Evolutionary conservation across 2,888 invertebrate genomes (phyloP), one percentile per base, ranked within the genome.

Genomic region (Oxyteleia sp.): DNA sequence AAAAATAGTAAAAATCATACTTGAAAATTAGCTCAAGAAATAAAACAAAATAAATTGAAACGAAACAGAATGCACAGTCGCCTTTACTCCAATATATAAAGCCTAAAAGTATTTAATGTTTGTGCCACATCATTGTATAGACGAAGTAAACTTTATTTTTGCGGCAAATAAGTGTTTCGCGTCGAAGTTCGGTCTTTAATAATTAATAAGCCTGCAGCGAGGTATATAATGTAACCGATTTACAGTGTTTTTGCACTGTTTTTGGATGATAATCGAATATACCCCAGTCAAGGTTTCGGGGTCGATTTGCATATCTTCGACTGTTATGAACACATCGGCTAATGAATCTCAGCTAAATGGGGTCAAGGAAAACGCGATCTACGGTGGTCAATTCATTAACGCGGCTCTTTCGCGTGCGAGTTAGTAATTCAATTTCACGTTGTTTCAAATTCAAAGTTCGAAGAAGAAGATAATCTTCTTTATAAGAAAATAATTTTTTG

Each of bases 401-500:
- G 7, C 10, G 35, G 10, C 11, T 35, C 7, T 10, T 35, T 35
- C 35, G 35, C 35, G 11, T 10, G 35, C 35, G 35, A 35, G 35
- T 2, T 43, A 13, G 10, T 2, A 43, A 43, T 43, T 43, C 13
- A 3, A 43, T n/a, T 16, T 16, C 10, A 7, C 10, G 15, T 43
- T 43, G 43, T 43, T 16, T 15, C n/a, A n/a, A n/a, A n/a, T n/a
- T 15, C 13, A 43, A 43, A 10, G 10, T 35, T 43, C 13, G 13
- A 43, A 43, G 10, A 43, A 2, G 35, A n/a, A n/a, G n/a, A n/a
- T n/a, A n/a, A n/a, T n/a, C n/a, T n/a, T n/a, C n/a, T n/a, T n/a
- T n/a, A n/a, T n/a, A n/a, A n/a, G n/a, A n/a, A 13, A 43, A 43
- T 43, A 16, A 35, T 35, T 59, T 61, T 61, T 45, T 49, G 20